Base-by-base conservation (phyloP, 2,797 vertebrate species). In the Gymnocypris eckloni region DNA sequence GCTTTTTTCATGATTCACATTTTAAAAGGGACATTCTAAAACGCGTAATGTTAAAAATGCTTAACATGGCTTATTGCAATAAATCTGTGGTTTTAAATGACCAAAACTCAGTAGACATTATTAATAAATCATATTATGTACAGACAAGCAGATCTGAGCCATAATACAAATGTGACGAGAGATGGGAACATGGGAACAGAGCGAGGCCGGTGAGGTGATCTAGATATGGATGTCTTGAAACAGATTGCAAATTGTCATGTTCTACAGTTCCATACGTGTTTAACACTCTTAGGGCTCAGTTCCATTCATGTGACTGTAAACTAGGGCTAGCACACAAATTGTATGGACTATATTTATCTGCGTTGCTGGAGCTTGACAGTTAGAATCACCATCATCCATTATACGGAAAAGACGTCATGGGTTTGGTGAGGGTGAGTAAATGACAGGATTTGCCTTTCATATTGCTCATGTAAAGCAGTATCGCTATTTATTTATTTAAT, bases 301-400 rank as follows among this genome's bases (percentile, higher is more conserved):
- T n/a, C n/a, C 11, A 45, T 6, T n/a, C 11, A 73, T 48, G n/a
- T 73, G 71, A 73, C 43, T 28, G 9, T 45, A 73, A 48, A 45
- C 43, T 76, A 37, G 28, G 6, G 12, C 22, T 56, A 77, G 75
- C 33, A 41, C 33, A 39, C 52, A 56, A n/a, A 56, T 77, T 56
- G 56, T 41, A 56, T 77, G 20, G 33, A 77, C 18, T 41, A 77
- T 59, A 54, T 77, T 59, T 56, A 73, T 73, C 71, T 50, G 41
- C 6, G 15, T 28, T 73, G 43, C 71, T 73, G 43, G 7, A 41
- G 33, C 50, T 22, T 77, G 52, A 77, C 75, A 54, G 75, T 54
- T 22, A 59, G 2, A 77, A 59, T 56, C 20, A 56, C 33, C 10
- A 59, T 77, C 28, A 56, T 59, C 33, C 50, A 39, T 77, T 56